Base-by-base conservation (phyloP, 2,888 invertebrate genomes). In the Andrena bicolor region DNA sequence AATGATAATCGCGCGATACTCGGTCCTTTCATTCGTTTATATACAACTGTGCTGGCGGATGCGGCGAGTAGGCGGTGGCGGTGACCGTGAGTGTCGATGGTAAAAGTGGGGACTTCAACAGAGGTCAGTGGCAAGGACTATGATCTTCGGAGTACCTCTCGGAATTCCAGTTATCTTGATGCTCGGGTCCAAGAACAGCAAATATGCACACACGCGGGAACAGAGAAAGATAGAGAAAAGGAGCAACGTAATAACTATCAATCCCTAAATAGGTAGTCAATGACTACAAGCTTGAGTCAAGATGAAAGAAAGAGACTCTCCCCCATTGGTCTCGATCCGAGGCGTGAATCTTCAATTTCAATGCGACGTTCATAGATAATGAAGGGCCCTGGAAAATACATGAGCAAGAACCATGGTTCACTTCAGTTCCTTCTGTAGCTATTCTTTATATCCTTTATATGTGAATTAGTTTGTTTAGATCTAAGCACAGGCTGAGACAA, bases 61-160 rank as follows among this genome's bases (percentile, higher is more conserved):
- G 64, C 13, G 71, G n/a, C 51, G 35, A 35, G 72, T 41, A 53
- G 73, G 73, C 66, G 72, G 72, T 73, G 72, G 65, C 72, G 73
- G 73, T 66, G 73, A 66, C 35, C 53, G 80, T 71, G 32, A 48
- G 60, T 65, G 32, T 41, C 23, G 41, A 2, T 26, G 41, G 51
- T 20, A 20, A 10, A 80, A 72, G 74, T 80, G 80, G 80, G 80
- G 80, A 73, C n/a, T 30, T 28, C 7, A 53, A 49, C 66, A 68
- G 73, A 80, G 74, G 80, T 80, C 80, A 82, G 74, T 80, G 80
- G 53, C 80, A 80, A 80, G 82, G 80, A 63, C 80, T 73, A 23
- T 30, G 48, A 51, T 81, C 28, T 48, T 48, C 41, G 3, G 10
- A 20, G 56, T 56, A 51, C 20, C 13, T 35, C 58, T 56, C n/a